These are phyloP conservation scores for Iselma pallidipennis DNA, from an alignment of 2,888 invertebrate genomes.

Conservation along the genomic window DNA sequence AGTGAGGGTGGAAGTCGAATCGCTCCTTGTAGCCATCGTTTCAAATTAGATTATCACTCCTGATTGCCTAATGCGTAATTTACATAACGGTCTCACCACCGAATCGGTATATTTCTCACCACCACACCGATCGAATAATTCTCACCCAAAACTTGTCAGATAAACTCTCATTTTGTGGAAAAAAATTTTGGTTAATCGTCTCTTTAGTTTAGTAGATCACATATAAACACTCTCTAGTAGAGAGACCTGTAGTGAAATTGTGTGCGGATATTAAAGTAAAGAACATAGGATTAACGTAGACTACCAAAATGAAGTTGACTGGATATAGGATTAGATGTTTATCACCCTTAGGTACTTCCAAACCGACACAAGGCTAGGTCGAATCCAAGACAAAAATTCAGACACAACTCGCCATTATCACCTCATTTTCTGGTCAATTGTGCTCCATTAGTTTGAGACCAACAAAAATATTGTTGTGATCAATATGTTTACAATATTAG, in stretches of 20 bases:
- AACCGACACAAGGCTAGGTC: too few relatives aligned
- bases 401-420: neutral
- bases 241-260: too few relatives aligned
- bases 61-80: conserved; percentile 29
- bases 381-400: neutral
- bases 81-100: conserved; percentile 21
- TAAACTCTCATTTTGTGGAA: too few relatives aligned
- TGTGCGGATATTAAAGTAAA: conserved; percentile 16
- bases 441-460: neutral
- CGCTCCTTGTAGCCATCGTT: conserved; percentile 19
- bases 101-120: neutral
- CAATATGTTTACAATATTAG: too few relatives aligned
- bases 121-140: neutral
- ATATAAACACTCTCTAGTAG: too few relatives aligned
- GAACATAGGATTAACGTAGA: conserved; percentile 14
- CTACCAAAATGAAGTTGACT: conserved; percentile 9
- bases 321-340: conserved; percentile 11
- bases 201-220: too few relatives aligned
- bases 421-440: neutral
- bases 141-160: too few relatives aligned
- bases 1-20: neutral
- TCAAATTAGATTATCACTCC: conserved; percentile 28
- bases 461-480: too few relatives aligned
- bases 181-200: too few relatives aligned
- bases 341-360: too few relatives aligned